Evolutionary conservation across 2,888 invertebrate species (phyloP).

Genomic region (Stegana nigrithorax): DNA sequence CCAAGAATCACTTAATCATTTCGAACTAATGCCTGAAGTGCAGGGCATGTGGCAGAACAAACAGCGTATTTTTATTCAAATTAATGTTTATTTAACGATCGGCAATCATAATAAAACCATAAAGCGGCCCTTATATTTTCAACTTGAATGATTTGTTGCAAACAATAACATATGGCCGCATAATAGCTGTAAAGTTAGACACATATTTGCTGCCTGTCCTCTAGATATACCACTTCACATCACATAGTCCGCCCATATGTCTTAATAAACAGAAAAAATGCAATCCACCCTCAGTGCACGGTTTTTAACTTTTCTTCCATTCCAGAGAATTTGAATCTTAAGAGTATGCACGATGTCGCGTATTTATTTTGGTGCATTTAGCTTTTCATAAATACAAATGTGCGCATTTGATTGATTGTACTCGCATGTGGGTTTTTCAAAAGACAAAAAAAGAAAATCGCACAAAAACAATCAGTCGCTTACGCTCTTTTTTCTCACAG

Average conservation of each 20-base stretch:
- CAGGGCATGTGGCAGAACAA: not conserved
- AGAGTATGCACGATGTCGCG: too few relatives aligned
- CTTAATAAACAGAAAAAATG: not conserved
- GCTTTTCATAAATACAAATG: too few relatives aligned
- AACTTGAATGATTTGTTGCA: not conserved
- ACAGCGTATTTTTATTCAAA: constrained; percentile 12
- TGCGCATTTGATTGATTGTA: too few relatives aligned
- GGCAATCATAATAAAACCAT: constrained; percentile 14
- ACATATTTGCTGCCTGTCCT: too few relatives aligned
- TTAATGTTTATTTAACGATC: constrained; percentile 14
- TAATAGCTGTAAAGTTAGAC: too few relatives aligned
- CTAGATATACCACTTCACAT: too few relatives aligned
- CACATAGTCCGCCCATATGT: too few relatives aligned
- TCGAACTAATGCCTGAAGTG: not conserved
- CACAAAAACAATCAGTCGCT: too few relatives aligned
- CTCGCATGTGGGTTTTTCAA: too few relatives aligned
- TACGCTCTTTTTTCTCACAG: not conserved
- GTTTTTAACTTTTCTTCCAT: not conserved
- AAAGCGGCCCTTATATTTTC: constrained; percentile 13
- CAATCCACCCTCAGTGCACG: constrained; percentile 1
- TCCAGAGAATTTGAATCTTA: too few relatives aligned
- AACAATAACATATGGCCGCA: constrained; percentile 6
- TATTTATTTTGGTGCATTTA: too few relatives aligned
- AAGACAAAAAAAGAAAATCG: too few relatives aligned
- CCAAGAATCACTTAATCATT: not conserved